Conservation (phyloP, 2,113 vertebrate species). For the Turdus rufiventris region DNA sequence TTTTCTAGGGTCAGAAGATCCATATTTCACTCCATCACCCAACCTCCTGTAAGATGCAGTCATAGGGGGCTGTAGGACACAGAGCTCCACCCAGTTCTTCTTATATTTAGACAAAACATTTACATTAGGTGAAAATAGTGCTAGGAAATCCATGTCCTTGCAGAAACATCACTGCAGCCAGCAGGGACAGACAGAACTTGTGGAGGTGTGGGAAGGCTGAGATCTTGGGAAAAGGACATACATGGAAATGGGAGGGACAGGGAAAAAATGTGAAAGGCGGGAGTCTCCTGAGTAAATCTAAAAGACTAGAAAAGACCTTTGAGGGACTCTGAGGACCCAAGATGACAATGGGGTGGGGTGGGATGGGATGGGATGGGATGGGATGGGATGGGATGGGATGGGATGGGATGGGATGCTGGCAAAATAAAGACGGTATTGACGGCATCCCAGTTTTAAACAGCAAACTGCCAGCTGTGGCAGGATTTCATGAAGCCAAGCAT, state of each 20-base stretch:
- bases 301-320: not conserved
- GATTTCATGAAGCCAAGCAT: not conserved
- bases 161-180: not conserved
- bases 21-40: not conserved
- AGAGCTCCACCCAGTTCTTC: not conserved
- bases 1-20: not conserved
- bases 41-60: not conserved
- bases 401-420: not conserved
- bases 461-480: not conserved
- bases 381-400: not conserved
- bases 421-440: not conserved
- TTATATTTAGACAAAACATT: not conserved
- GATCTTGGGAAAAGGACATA: not conserved
- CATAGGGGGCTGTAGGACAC: not conserved
- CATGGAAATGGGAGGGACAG: not conserved
- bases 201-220: not conserved
- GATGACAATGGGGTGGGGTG: not conserved
- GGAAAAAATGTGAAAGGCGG: not conserved
- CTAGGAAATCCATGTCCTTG: not conserved
- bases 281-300: not conserved
- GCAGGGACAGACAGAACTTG: not conserved
- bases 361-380: not conserved
- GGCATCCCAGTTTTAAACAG: not conserved
- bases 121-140: not conserved
- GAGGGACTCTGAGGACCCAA: not conserved